Conservation (phyloP, 2,113 vertebrate genomes). For the Carassius auratus region DNA sequence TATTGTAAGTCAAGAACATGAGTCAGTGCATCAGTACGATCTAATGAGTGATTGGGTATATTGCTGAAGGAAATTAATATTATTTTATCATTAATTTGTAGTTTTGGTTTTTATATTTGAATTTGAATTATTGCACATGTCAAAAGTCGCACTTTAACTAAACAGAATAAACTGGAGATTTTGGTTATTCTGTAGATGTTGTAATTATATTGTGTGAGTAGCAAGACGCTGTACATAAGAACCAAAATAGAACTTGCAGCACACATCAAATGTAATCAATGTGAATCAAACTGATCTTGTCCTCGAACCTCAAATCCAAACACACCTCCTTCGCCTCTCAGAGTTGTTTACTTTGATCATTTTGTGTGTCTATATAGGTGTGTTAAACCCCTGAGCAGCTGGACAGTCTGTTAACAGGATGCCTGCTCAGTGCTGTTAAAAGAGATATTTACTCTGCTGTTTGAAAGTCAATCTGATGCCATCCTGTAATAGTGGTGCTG, state of each 20-base stretch:
- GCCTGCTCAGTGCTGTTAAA: slow-evolving; percentile 40
- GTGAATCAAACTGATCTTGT: too few species aligned
- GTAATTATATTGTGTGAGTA: background rate
- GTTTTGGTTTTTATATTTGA: background rate
- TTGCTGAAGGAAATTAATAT: background rate
- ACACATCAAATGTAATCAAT: background rate
- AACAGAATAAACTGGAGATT: slow-evolving; percentile 23
- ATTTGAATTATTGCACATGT: slow-evolving; percentile 1
- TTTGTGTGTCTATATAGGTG: background rate
- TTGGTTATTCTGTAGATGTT: background rate
- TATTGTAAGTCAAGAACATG: background rate
- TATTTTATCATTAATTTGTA: background rate
- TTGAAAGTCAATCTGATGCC: slow-evolving; percentile 43
- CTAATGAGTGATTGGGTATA: background rate
- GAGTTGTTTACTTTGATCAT: background rate
- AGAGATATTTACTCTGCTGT: slow-evolving; percentile 52
- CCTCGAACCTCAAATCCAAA: too few species aligned
- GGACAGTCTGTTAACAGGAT: slow-evolving; percentile 37
- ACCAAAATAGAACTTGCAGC: background rate
- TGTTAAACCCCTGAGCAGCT: slow-evolving; percentile 46
- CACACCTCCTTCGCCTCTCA: background rate
- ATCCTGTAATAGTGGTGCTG: slow-evolving; percentile 44
- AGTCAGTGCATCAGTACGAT: background rate
- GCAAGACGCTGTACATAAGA: background rate
- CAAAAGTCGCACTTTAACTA: slow-evolving; percentile 21